Conservation (phyloP, 2,888 invertebrate genomes). For the Eilema caniola region DNA sequence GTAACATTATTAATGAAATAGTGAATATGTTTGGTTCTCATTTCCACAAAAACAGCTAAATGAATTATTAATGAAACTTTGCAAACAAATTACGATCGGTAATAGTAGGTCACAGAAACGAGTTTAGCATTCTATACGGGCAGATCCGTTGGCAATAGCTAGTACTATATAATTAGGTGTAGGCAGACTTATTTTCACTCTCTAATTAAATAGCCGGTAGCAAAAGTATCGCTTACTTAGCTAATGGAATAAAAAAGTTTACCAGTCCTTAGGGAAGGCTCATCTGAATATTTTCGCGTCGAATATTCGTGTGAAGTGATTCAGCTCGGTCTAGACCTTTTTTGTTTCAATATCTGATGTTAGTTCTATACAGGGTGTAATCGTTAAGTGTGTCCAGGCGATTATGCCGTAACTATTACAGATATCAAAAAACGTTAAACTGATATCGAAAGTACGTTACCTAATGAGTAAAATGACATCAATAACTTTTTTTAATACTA, state of each 20-base stretch:
- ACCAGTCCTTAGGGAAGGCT: constrained; percentile 5
- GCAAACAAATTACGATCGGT: not conserved
- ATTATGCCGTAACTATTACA: no score
- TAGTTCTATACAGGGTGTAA: no score
- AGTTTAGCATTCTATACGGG: not conserved
- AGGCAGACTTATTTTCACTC: constrained; percentile 10
- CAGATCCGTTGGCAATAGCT: not conserved
- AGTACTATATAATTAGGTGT: not conserved
- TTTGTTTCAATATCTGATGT: constrained; percentile 2
- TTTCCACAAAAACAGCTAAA: not conserved
- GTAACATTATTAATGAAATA: not conserved
- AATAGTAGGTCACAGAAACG: not conserved
- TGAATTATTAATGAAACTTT: not conserved
- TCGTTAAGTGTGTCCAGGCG: no score
- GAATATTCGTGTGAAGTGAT: constrained; percentile 6
- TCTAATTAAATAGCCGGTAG: constrained; percentile 22
- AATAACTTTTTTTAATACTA: no score
- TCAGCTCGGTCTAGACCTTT: not conserved
- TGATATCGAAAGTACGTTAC: no score
- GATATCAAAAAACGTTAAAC: no score
- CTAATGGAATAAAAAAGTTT: constrained; percentile 33
- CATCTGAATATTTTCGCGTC: constrained; percentile 1
- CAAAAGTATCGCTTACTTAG: constrained; percentile 15
- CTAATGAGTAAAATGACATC: no score
- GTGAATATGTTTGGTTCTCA: not conserved